Base-by-base conservation (phyloP, 2,113 vertebrate genomes). In the Tyrannus savana region DNA sequence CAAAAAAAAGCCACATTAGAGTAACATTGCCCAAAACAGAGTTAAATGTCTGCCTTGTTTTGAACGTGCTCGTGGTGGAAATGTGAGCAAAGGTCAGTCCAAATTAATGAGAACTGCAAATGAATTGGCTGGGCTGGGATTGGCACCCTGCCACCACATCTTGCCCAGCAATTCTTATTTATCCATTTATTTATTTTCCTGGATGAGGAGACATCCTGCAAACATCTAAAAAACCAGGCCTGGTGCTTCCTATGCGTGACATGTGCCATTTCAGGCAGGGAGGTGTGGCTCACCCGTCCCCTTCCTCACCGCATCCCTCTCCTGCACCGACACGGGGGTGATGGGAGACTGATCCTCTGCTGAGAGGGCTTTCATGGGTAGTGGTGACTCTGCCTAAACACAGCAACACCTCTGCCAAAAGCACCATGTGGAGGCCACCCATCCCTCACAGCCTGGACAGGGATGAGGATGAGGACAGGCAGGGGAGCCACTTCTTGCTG, bases 1-100 rank as follows among this genome's bases (percentile, higher is more conserved):
- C 89, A 95, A 94, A 97, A 97, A 96, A 96, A 97, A 98, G 96
- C 94, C 97, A 97, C 97, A 97, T 97, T 97, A 97, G 95, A 97
- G 95, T 93, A 97, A 96, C 84, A 11, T 50, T 95, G 95, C 97
- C 96, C 97, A 95, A 98, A 98, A 97, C 91, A 97, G 97, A 98
- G 97, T 97, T 93, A 97, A 97, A 97, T 88, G 94, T 97, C 97
- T 96, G 94, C 96, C 96, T 96, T 95, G 94, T 95, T 97, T 95
- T 95, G 95, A 97, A 97, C 50, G 39, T 91, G 95, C 95, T 92
- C 22, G 3, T 89, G 94, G 96, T 95, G 49, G 94, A 96, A 95
- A 96, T 90, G 95, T 92, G 84, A 97, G 94, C 95, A 97, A 94
- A 93, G 96, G 91, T 93, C 96, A 97, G 79, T 79, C 93, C 93